These are phyloP conservation scores for Pampus argenteus DNA, from an alignment of 2,797 vertebrate genomes.

Conservation along the genomic window DNA sequence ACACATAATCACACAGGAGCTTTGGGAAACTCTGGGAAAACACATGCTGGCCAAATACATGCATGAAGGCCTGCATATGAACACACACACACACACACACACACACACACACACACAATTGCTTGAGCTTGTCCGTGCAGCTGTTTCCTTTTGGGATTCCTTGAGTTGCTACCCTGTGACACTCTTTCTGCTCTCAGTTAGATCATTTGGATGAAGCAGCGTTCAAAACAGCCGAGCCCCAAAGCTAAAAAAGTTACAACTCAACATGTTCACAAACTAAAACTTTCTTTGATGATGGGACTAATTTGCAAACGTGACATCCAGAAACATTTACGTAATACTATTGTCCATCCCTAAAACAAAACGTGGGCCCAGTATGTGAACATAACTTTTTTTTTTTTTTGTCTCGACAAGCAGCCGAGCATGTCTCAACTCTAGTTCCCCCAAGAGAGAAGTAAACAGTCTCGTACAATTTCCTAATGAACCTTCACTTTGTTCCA, in stretches of 20 bases:
- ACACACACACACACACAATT: constrained; percentile 38
- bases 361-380: background rate
- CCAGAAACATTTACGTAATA: background rate
- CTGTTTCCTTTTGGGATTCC: constrained; percentile 79
- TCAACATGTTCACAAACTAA: background rate
- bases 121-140: constrained; percentile 61
- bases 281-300: background rate
- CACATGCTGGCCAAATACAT: constrained; percentile 60
- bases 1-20: constrained; percentile 62
- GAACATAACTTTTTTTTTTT: background rate
- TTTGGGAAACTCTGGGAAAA: constrained; percentile 68
- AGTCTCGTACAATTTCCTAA: background rate
- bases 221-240: constrained; percentile 15
- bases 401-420: constrained; percentile 13
- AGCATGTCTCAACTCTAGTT: constrained; percentile 19
- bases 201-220: constrained; percentile 33
- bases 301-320: constrained; percentile 19
- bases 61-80: constrained; percentile 37
- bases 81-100: constrained; percentile 33
- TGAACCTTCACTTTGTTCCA: constrained; percentile 49
- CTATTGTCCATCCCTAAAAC: background rate
- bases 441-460: constrained; percentile 31
- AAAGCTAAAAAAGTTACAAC: constrained; percentile 12
- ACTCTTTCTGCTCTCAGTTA: constrained; percentile 64
- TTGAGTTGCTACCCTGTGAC: constrained; percentile 70